Evolutionary conservation across 2,888 invertebrate species (phyloP).

Genomic region (Cremastinae sp.): DNA sequence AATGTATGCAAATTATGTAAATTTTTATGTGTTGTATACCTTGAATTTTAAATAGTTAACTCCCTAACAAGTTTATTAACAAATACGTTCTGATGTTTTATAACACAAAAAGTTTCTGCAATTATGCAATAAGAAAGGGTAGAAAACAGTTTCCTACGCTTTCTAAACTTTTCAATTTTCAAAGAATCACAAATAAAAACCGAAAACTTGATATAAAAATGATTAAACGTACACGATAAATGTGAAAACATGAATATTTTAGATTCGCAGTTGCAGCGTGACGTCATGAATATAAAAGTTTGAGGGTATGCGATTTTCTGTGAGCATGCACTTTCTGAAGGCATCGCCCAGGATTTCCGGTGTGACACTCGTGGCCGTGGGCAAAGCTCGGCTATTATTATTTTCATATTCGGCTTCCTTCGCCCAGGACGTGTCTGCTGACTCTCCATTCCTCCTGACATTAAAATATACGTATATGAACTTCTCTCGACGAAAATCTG

Average conservation of each 20-base stretch:
- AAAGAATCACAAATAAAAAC: no score
- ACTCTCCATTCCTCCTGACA: constrained; percentile 34
- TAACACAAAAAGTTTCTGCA: no score
- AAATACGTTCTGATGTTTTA: no score
- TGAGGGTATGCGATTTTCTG: constrained; percentile 27
- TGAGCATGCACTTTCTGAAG: constrained; percentile 65
- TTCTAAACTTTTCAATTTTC: no score
- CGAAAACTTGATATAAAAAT: neutral
- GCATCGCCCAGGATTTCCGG: constrained; percentile 54
- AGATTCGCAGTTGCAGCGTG: neutral
- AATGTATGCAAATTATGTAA: no score
- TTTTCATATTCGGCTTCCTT: constrained; percentile 76
- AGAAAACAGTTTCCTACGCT: no score
- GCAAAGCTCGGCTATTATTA: constrained; percentile 77
- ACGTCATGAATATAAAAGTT: neutral
- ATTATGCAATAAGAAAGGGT: no score
- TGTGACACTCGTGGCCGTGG: constrained; percentile 77
- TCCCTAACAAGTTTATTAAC: no score
- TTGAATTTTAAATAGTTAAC: no score
- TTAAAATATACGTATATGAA: constrained; percentile 27
- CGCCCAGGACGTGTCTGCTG: constrained; percentile 54
- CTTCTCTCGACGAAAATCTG: constrained; percentile 57
- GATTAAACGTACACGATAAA: neutral
- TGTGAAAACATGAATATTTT: no score
- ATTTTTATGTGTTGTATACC: no score